phyloP scores from a whole-genome alignment of 2,888 invertebrate genomes.

The Lampropteryx suffumata region DNA sequence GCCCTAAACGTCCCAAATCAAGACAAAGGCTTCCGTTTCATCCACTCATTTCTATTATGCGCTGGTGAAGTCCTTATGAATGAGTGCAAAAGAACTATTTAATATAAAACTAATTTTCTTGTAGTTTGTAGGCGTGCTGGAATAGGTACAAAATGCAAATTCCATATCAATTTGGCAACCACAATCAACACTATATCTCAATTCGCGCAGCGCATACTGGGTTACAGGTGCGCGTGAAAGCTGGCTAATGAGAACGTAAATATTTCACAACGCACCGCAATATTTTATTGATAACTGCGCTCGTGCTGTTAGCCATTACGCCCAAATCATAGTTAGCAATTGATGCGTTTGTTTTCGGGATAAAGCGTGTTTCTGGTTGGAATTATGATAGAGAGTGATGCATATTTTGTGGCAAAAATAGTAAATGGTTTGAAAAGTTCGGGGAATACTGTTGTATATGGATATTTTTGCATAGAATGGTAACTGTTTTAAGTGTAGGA shows the following conservation, averaged over 20 bases:
- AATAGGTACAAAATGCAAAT: slow-evolving; percentile 1
- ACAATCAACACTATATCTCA: slow-evolving; percentile 27
- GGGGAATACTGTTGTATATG: no score
- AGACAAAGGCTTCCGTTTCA: no score
- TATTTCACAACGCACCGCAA: slow-evolving; percentile 56
- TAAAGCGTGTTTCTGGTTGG: slow-evolving; percentile 21
- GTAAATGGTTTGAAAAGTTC: no score
- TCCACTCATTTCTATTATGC: no score
- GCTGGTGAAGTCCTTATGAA: no score
- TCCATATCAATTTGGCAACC: slow-evolving; percentile 13
- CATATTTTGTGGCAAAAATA: no score
- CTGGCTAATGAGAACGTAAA: slow-evolving; percentile 66
- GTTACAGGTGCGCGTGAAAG: slow-evolving; percentile 34
- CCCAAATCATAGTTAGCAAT: slow-evolving; percentile 37
- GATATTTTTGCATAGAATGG: no score
- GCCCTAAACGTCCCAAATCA: no score
- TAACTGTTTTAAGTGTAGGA: no score
- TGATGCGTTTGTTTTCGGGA: slow-evolving; percentile 32
- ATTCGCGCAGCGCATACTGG: slow-evolving; percentile 25
- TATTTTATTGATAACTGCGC: slow-evolving; percentile 60
- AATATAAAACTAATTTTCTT: no score
- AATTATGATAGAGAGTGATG: background rate
- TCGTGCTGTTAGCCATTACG: slow-evolving; percentile 32
- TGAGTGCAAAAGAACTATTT: no score
- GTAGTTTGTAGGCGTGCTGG: no score